These are phyloP conservation scores for Aplodontia rufa DNA, from an alignment of 2,113 vertebrate species.

Conservation along the genomic window DNA sequence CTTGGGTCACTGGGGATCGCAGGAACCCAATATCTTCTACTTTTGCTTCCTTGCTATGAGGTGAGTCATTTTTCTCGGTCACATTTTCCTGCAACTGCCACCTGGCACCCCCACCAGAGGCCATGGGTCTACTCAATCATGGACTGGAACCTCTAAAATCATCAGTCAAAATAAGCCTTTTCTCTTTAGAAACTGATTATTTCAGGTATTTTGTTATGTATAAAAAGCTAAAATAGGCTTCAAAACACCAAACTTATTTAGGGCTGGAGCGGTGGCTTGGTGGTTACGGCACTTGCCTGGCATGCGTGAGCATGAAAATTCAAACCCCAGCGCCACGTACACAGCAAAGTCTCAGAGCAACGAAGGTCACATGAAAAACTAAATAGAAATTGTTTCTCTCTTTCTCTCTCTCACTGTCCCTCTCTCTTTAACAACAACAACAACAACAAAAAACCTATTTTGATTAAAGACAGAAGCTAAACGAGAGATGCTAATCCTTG, in stretches of 20 bases:
- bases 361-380: too few species aligned
- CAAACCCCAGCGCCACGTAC: too few species aligned
- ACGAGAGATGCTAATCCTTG: background rate
- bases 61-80: background rate
- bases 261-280: too few species aligned
- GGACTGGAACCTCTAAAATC: background rate
- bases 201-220: background rate
- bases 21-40: background rate
- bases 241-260: background rate
- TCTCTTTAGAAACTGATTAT: background rate
- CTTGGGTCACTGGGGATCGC: background rate
- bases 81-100: background rate
- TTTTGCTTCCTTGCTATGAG: background rate
- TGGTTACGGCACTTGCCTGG: too few species aligned
- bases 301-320: too few species aligned
- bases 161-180: background rate
- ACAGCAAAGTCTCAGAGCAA: too few species aligned
- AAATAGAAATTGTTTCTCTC: too few species aligned
- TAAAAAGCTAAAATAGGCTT: background rate
- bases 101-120: background rate
- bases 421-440: too few species aligned
- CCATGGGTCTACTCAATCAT: background rate
- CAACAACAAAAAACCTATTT: too few species aligned
- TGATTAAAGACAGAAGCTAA: constrained; percentile 26
- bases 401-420: too few species aligned